A percentile compares a stretch with the other conserved stretches of the same genome.
These are phyloP conservation scores for Rhinogobio ventralis DNA, from an alignment of 2,797 vertebrate species.

Conservation along the genomic window DNA sequence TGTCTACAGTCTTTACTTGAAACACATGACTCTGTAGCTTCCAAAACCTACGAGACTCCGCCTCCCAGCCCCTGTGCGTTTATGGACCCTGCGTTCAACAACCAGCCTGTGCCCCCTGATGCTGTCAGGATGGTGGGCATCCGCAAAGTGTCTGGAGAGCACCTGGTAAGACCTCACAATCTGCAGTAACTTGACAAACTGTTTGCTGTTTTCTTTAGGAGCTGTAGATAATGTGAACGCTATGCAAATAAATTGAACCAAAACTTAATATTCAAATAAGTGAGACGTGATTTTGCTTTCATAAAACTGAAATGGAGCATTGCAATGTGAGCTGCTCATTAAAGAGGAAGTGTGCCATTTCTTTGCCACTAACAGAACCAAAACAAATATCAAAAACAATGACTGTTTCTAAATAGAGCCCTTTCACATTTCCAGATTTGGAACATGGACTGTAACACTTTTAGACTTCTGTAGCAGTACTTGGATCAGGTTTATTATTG, in stretches of 20 bases:
- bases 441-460: not conserved
- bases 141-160: slow-evolving; percentile 91
- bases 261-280: not conserved
- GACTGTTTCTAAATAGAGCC: not conserved
- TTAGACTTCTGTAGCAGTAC: not conserved
- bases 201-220: not conserved
- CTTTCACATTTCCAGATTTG: not conserved
- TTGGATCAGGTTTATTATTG: not conserved
- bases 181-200: not conserved
- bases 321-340: not conserved
- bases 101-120: slow-evolving; percentile 91
- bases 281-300: not conserved
- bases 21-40: slow-evolving; percentile 94
- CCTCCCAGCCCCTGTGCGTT: slow-evolving; percentile 88
- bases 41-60: slow-evolving; percentile 93
- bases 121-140: slow-evolving; percentile 97
- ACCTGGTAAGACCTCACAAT: slow-evolving; percentile 81
- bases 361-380: not conserved
- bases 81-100: slow-evolving; percentile 87
- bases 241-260: not conserved
- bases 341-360: not conserved
- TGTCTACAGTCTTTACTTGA: slow-evolving; percentile 88
- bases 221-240: not conserved
- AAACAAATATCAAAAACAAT: not conserved
- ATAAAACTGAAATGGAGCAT: not conserved